phyloP scores from a whole-genome alignment of 2,888 invertebrate species.

The Coleophora flavipennella region DNA sequence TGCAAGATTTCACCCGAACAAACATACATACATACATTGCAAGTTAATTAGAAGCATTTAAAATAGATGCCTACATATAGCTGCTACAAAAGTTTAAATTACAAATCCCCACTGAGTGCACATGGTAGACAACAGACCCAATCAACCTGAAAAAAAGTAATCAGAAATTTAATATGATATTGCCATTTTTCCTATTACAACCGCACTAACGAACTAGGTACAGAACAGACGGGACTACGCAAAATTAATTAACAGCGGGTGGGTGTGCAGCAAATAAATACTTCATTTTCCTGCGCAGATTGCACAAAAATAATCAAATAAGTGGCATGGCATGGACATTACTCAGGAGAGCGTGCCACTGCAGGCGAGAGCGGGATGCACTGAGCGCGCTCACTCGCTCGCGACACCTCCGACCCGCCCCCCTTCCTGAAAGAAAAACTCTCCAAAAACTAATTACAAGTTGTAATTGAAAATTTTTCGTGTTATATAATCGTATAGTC shows the following conservation, averaged over 20 bases:
- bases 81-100: too few relatives aligned
- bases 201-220: constrained; percentile 21
- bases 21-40: too few relatives aligned
- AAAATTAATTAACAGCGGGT: constrained; percentile 62
- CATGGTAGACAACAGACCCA: constrained; percentile 18
- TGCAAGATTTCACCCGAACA: too few relatives aligned
- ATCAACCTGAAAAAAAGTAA: constrained; percentile 8
- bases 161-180: neutral
- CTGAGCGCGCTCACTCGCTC: constrained; percentile 29
- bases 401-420: constrained; percentile 49
- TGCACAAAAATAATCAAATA: constrained; percentile 72
- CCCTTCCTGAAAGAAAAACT: constrained; percentile 72
- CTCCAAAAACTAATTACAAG: constrained; percentile 75
- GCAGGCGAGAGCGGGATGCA: constrained; percentile 32
- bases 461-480: constrained; percentile 76
- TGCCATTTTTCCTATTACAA: neutral
- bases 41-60: too few relatives aligned
- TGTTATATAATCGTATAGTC: constrained; percentile 75
- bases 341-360: constrained; percentile 54
- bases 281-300: constrained; percentile 64
- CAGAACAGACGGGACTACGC: constrained; percentile 31
- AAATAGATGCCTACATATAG: too few relatives aligned
- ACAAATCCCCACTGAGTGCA: too few relatives aligned
- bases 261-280: constrained; percentile 54
- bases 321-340: constrained; percentile 66